Conservation (phyloP, 2,797 vertebrate species). For the Hoplostethus mediterraneus region DNA sequence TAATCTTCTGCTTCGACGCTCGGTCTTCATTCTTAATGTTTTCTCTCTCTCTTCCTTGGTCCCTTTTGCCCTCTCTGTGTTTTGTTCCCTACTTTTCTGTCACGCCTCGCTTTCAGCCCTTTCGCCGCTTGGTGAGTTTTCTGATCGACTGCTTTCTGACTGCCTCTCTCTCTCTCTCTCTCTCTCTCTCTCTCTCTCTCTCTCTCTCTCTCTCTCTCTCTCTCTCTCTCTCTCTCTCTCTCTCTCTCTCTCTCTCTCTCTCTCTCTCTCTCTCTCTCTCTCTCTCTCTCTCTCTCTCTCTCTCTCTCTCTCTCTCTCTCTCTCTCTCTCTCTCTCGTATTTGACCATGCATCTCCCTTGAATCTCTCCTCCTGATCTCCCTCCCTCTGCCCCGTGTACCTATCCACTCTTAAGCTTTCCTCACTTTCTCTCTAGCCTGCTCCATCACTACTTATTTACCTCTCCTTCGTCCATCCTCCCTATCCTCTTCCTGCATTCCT, state of each 20-base stretch:
- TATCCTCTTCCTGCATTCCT: not conserved
- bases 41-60: conserved; percentile 38
- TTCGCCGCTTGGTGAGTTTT: conserved; percentile 87
- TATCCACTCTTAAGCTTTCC: not conserved
- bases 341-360: not conserved
- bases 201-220: not conserved
- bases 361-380: not conserved
- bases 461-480: not conserved
- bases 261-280: not conserved
- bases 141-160: conserved; percentile 37
- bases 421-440: conserved; percentile 1
- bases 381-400: not conserved
- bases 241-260: not conserved
- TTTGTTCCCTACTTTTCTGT: conserved; percentile 30
- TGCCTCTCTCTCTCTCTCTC: not conserved
- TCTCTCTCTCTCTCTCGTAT: not conserved
- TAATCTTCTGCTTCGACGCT: not conserved
- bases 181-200: not conserved
- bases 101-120: conserved; percentile 79
- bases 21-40: conserved; percentile 43
- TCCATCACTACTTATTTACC: conserved; percentile 1
- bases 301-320: not conserved
- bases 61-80: conserved; percentile 17
- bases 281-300: not conserved
- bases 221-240: not conserved